Base-by-base conservation (phyloP, 2,888 invertebrate genomes). In the Chymomyza caudatula region DNA sequence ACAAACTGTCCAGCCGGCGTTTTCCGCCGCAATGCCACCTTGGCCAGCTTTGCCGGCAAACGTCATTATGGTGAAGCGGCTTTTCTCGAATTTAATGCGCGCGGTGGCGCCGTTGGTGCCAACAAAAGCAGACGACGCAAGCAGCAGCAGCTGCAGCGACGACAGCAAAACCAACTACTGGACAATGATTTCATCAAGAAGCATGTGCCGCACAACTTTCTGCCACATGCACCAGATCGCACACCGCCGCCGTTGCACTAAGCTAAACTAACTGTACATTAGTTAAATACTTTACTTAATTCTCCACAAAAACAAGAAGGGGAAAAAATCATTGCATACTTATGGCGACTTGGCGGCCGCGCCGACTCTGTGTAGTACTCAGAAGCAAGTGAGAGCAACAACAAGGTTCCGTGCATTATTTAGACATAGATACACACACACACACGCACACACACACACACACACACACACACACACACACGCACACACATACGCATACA, bases 1-100 rank as follows among this genome's bases (percentile, higher is more conserved):
- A 94, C 94, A 58, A 93, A 93, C 87, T 96, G 96, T 86, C 92
- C 92, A 37, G 59, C 85, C 90, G 91, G 82, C 29, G 69, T 80
- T 4, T 89, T 85, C 83, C 84, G 86, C 6, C 81, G 86, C 4
- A 89, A 88, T 53, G 77, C 72, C 53, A 86, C 88, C 4, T 25
- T 75, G n/a, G 66, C 72, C 2, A 64, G 51, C 19, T 74, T 65
- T 44, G 22, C 17, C 43, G 69, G 65, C 58, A 88, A 82, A 55
- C 65, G 49, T 17, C 63, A 67, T 15, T 88, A 88, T 25, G 88
- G 88, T 0, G 77, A 88, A 29, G 51, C 75, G 13, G 65, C 59
- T 22, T 77, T 76, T 23, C 56, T 69, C 20, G 37, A 67, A 11
- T 23, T 58, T 8, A 61, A 68, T 1, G 68, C 15, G 0, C 22